Evolutionary conservation across 1,140 invertebrate genomes (phyloP).

Genomic region (silkworm (Bombyx mori)): ASM3026992v2 NC_085122.1:5055501-5056000

Average conservation of each 20-base stretch:
- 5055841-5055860: conserved; percentile 34
- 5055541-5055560: too few species aligned
- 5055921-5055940: conserved; percentile 31
- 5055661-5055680: conserved; percentile 14
- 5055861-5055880: conserved; percentile 45
- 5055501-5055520: too few species aligned
- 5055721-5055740: conserved; percentile 32
- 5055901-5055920: conserved; percentile 41
- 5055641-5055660: too few species aligned
- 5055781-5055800: conserved; percentile 7
- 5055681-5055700: conserved; percentile 35
- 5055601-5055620: too few species aligned
- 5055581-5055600: too few species aligned
- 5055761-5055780: conserved; percentile 8
- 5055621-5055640: too few species aligned
- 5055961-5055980: conserved; percentile 36
- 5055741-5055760: conserved; percentile 22
- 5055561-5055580: too few species aligned
- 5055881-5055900: conserved; percentile 40
- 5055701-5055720: conserved; percentile 43
- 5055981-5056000: conserved; percentile 22
- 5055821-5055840: conserved; percentile 6
- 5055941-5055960: conserved; percentile 44
- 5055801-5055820: not conserved
- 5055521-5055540: too few species aligned